Evolutionary conservation across 2,797 vertebrate genomes (phyloP).

Genomic region (Urocyon cinereoargenteus): DNA sequence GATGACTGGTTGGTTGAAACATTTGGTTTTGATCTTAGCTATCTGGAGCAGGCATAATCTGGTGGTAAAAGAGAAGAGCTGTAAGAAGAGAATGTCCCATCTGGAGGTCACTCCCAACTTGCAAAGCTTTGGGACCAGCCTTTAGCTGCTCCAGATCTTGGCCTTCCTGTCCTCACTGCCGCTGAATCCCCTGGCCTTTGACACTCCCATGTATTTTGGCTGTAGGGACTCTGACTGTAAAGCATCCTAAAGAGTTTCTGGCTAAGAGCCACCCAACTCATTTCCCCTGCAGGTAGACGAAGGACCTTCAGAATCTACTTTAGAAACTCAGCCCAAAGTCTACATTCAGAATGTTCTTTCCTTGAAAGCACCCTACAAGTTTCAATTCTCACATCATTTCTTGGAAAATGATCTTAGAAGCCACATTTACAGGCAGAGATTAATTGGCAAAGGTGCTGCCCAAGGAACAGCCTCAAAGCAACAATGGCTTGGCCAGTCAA

Average conservation of each 20-base stretch:
- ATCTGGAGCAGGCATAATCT: background rate
- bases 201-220: background rate
- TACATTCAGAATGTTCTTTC: background rate
- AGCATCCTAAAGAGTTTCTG: background rate
- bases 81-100: background rate
- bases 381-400: conserved; percentile 27
- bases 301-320: background rate
- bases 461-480: background rate
- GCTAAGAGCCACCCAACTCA: background rate
- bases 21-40: background rate
- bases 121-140: background rate
- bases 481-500: background rate
- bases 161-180: background rate
- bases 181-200: background rate
- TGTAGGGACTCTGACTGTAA: background rate
- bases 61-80: background rate
- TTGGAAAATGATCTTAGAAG: conserved; percentile 52
- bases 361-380: background rate
- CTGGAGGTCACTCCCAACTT: background rate
- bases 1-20: background rate
- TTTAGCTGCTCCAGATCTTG: background rate
- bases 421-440: background rate
- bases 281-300: conserved; percentile 17
- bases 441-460: background rate
- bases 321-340: conserved; percentile 1